Evolutionary conservation across 2,888 invertebrate species (phyloP), one percentile per base, ranked within the genome.

Genomic region (Nomada fucata): DNA sequence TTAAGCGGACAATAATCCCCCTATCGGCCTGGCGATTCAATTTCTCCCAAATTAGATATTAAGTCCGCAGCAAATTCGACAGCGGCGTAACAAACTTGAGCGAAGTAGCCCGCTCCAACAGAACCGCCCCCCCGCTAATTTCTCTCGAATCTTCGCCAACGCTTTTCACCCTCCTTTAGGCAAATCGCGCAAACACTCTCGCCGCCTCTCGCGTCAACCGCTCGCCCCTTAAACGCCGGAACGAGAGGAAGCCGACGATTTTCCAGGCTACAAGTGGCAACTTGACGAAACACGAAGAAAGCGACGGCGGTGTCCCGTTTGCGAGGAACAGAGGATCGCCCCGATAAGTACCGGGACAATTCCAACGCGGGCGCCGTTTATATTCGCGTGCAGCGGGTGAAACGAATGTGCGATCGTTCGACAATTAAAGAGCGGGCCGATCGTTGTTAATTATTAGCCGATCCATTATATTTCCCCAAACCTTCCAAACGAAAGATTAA

Each of bases 401-500:
- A 36, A 36, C 5, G 36, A 7, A 36, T 7, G 23, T 7, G 7
- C 7, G 36, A 7, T 36, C 36, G 1, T 36, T 36, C 36, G 5
- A 55, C 61, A 76, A 71, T 67, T 63, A 83, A 75, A 36, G 0
- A 7, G 1, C 36, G 36, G 36, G 0, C 7, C 5, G 5, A 36
- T 36, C 36, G 1, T 36, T 36, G 36, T 36, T 36, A 36, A 36
- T 36, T 36, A 36, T 5, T 36, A 7, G 7, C 7, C 7, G 5
- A 36, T 36, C 36, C 36, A 5, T 36, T 36, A 36, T 36, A 7
- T 36, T 36, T 7, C 5, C 9, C 36, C 36, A 36, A 36, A 1
- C 36, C 36, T 36, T 36, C 0, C 7, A 72, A 68, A 78, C 67
- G 69, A 80, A 84, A 76, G 82, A 80, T 77, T 86, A 84, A 82